Base-by-base conservation (phyloP, 2,797 vertebrate species). In the Acanthurus leucopareius region DNA sequence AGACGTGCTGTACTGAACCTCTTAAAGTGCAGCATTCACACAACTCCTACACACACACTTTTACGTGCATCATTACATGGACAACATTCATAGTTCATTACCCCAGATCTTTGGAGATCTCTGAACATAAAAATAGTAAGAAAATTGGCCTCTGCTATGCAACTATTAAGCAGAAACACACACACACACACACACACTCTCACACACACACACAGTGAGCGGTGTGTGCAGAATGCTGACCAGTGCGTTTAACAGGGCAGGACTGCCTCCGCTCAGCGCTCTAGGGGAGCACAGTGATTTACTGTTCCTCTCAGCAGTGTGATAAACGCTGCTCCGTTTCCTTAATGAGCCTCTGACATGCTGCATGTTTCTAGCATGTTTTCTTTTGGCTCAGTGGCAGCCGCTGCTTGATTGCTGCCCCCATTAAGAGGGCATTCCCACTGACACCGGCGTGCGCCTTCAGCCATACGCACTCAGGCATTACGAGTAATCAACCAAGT, bases 331-430 rank as follows among this genome's bases (percentile, higher is more conserved):
- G 88, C 89, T 73, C 77, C 42, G 35, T 25, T 19, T 88, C 88
- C 92, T 84, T 94, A 95, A 95, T 91, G 93, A 95, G 93, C 87
- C 90, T 88, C 86, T 92, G 93, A 94, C 93, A 91, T 79, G 84
- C 90, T 83, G 91, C 92, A 75, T 86, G 93, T 92, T 94, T 85
- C 81, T 89, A 88, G 81, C 77, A 60, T 94, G 89, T 93, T 94
- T 91, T 92, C 87, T 84, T 92, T 92, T 75, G 91, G 86, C 92
- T 93, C 82, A 51, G 84, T 52, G 84, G 88, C 68, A 69, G 83
- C 57, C 85, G 84, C 84, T 68, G 82, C 85, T 88, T 94, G 93
- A 94, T 95, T 94, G 91, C 91, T 77, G 86, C 73, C 69, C 83
- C 92, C 88, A 89, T 94, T 93, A 92, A 82, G 65, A 49, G 88